Base-by-base conservation (phyloP, 2,888 invertebrate species). In the Macrophya annulata region DNA sequence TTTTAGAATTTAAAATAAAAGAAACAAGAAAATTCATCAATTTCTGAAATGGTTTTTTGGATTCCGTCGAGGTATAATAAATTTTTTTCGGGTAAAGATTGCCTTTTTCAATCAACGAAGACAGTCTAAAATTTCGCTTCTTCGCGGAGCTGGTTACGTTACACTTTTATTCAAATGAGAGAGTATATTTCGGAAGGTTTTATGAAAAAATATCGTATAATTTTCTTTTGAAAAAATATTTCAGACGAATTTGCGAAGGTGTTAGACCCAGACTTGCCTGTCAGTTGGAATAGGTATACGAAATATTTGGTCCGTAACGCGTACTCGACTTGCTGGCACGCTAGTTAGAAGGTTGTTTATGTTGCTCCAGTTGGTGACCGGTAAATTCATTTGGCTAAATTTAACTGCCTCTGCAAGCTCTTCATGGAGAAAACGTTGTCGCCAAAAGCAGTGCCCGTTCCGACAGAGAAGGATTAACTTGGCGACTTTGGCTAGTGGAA, bases 371-470 rank as follows among this genome's bases (percentile, higher is more conserved):
- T 77, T 77, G 55, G 31, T 87, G 85, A 87, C 87, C 87, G 88
- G 86, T 86, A 86, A 87, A 87, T 87, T 88, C 88, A 88, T 89
- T 87, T 86, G 85, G 85, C 86, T 88, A 88, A 88, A 87, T 88
- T 88, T 88, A 88, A 87, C 87, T 87, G 76, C 81, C 86, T 79
- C 85, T 45, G 74, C 25, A 77, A 77, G 31, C 37, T 31, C 31
- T 77, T 31, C 48, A 37, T 48, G 77, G 31, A 51, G 51, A 77
- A 77, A 77, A 77, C 77, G 77, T 17, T 31, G 77, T 77, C 77
- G 55, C 51, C 51, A 31, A 77, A 77, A 77, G 74, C 74, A 12
- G 43, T 45, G 74, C 45, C 21, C 74, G 25, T 45, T 45, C 9
- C 43, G 43, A 45, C 21, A n/a, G 45, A 74, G 74, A 74, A 74